Conservation (phyloP, 53 echinoderm and acorn worm species). For the Glandiceps talaboti region DNA sequence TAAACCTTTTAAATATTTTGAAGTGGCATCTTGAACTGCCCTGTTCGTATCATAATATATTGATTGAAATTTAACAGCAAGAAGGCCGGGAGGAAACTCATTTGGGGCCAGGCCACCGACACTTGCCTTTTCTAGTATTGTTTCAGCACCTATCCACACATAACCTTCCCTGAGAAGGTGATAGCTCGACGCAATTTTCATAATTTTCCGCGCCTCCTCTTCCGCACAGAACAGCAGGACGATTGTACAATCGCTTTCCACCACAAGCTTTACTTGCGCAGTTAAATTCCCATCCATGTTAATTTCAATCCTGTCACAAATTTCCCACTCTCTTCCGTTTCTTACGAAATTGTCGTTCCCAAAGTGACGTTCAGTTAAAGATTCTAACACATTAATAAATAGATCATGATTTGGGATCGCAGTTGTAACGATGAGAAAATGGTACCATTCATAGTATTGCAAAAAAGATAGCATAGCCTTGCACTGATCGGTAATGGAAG, state of each 20-base stretch:
- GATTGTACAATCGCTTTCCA: neutral
- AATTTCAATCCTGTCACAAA: neutral
- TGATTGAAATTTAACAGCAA: neutral
- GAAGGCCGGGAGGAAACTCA: neutral
- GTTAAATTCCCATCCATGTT: neutral
- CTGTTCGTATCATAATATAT: too few species aligned
- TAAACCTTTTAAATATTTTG: neutral
- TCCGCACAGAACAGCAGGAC: neutral
- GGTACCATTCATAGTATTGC: neutral
- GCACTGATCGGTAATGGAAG: neutral
- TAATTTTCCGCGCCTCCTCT: neutral
- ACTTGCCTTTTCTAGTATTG: neutral
- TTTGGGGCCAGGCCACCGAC: too few species aligned
- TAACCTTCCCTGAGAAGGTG: neutral
- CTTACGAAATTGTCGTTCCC: neutral
- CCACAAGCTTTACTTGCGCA: neutral
- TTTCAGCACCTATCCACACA: neutral
- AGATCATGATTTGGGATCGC: neutral
- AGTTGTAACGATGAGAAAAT: neutral
- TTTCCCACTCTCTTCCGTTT: neutral
- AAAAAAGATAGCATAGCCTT: neutral
- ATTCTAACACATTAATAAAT: neutral
- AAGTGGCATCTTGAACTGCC: neutral
- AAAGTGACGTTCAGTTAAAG: neutral
- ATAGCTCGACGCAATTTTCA: neutral